Evolutionary conservation across 64 coral and sea anemone species (phyloP), one percentile per base, ranked within the genome.

Genomic region (Acropora yongei): DNA sequence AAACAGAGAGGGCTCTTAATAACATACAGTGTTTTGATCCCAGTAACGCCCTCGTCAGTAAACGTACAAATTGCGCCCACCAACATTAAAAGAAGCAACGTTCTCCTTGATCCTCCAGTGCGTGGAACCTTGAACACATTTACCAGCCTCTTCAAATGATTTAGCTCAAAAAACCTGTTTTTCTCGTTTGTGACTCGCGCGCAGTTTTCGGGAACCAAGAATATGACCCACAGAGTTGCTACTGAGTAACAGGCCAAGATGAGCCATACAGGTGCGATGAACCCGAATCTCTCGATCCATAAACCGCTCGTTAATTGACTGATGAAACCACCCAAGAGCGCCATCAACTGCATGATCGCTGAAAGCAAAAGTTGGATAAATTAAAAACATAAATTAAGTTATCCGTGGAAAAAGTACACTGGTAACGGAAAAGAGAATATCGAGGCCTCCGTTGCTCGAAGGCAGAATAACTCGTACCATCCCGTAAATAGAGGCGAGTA

Each of bases 221-320:
- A 82, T 14, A 91, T 47, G 17, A 80, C 50, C 40, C 87, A 77
- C 3, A 97, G 82, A 68, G 75, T 86, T 39, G 13, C 72, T 57
- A 76, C 49, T 18, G 87, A 2, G 6, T 86, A 74, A 51, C 95
- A 97, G 1, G 88, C 83, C 0, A 94, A 5, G 47, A 91, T 91
- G 7, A 97, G 77, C 95, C 95, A 97, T 5, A 90, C 91, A 2
- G 95, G 95, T 8, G 89, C 65, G n/a, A 87, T 94, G 60, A 94
- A 97, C 0, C 92, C 89, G 57, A 86, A 77, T 6, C 20, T 94
- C 4, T 86, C 49, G 6, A 97, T 97, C 95, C 95, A 97, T 30
- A 97, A 77, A n/a, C 95, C 95, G 41, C 95, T 97, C 19, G 95
- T 97, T 46, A 94, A 49, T 82, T 94, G 92, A 88, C 95, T 97